Percentiles rank a stretch among this genome's conserved stretches.
These are phyloP conservation scores for Anabacerthia variegaticeps DNA, from an alignment of 2,797 vertebrate species.

Conservation along the genomic window DNA sequence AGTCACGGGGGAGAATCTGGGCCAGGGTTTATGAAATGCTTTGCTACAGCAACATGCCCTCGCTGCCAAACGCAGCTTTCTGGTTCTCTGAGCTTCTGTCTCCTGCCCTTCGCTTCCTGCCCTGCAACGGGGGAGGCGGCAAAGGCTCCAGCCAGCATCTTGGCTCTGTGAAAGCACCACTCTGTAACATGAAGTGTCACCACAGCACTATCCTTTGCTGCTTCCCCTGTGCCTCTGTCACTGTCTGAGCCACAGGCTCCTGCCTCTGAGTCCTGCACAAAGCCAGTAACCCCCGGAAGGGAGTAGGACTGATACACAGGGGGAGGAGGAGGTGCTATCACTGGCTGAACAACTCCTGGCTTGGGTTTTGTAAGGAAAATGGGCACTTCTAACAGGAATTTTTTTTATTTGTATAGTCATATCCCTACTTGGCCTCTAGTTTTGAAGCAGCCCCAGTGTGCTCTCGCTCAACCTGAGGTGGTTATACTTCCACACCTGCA, in stretches of 20 bases:
- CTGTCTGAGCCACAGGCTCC: not conserved
- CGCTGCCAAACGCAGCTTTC: not conserved
- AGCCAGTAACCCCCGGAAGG: not conserved
- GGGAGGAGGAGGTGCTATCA: not conserved
- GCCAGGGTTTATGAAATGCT: not conserved
- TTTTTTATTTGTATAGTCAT: not conserved
- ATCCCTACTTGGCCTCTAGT: not conserved
- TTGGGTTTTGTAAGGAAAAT: not conserved
- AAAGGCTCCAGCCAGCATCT: not conserved
- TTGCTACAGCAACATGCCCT: not conserved
- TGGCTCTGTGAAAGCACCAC: not conserved
- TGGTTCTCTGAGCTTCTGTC: not conserved
- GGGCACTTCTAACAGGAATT: not conserved
- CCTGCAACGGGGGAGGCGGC: not conserved
- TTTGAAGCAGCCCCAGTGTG: not conserved
- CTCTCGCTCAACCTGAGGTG: not conserved
- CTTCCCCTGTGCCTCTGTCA: fast-evolving
- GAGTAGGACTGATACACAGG: fast-evolving
- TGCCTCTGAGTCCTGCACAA: not conserved
- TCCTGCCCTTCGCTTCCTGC: not conserved
- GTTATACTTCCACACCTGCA: not conserved
- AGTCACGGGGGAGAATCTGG: not conserved
- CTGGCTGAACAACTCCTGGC: not conserved
- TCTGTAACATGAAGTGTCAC: not conserved
- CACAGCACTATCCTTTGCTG: not conserved